A percentile compares a stretch with the other conserved stretches of the same genome.
phyloP scores from a whole-genome alignment of 2,797 vertebrate genomes.

The Pseudomugil gertrudae region DNA sequence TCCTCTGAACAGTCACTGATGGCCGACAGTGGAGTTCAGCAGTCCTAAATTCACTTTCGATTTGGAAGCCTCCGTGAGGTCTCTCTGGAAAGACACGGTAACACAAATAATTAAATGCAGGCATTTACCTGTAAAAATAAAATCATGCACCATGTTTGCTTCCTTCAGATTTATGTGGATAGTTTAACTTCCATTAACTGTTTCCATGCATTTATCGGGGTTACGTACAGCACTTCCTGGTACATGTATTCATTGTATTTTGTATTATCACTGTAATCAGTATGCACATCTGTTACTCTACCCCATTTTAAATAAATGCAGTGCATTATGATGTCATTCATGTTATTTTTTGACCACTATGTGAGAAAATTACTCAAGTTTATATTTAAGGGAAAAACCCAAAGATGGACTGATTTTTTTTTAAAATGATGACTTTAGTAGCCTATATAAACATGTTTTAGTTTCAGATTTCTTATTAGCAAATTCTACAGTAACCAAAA shows the following conservation, averaged over 20 bases:
- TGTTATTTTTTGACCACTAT: not conserved
- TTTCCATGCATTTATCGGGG: not conserved
- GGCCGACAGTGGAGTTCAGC: constrained; percentile 90
- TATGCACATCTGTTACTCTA: not conserved
- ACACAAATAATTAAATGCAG: not conserved
- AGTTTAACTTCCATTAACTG: not conserved
- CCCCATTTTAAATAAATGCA: not conserved
- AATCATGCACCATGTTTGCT: not conserved
- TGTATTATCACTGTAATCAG: not conserved
- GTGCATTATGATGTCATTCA: not conserved
- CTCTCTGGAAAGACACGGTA: constrained; percentile 78
- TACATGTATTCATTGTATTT: not conserved
- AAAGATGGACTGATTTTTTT: not conserved
- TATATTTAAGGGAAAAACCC: not conserved
- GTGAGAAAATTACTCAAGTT: not conserved
- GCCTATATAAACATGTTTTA: not conserved
- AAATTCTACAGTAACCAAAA: too few relatives aligned
- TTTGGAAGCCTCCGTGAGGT: constrained; percentile 88
- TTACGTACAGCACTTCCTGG: not conserved
- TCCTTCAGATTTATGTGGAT: not conserved
- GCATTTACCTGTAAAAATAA: not conserved
- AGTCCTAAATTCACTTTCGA: constrained; percentile 76
- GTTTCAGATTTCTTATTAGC: too few relatives aligned
- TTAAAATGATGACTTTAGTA: too few relatives aligned
- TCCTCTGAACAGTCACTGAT: constrained; percentile 49